phyloP scores from a whole-genome alignment of 37 sponge, comb jelly and placozoan species.

The Diacarnus erythraeanus region DNA sequence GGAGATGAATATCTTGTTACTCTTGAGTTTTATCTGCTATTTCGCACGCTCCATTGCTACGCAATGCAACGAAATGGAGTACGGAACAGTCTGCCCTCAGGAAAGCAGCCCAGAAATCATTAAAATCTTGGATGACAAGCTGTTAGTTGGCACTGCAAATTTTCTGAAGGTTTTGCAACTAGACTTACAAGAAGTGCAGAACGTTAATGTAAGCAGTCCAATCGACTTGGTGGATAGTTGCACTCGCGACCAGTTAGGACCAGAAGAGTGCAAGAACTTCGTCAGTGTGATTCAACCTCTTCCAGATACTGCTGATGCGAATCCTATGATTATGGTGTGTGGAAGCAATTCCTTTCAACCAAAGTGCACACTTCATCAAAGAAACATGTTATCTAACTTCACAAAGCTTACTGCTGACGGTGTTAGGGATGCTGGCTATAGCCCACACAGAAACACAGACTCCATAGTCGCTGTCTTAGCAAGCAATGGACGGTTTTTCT shows the following conservation, averaged over 20 bases:
- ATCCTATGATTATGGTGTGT: conserved; percentile 37
- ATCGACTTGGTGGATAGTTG: neutral
- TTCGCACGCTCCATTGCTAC: neutral
- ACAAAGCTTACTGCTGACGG: conserved; percentile 5
- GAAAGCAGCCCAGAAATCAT: neutral
- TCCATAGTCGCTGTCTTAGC: conserved; percentile 20
- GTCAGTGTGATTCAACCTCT: conserved; percentile 31
- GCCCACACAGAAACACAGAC: conserved; percentile 23
- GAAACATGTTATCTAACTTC: conserved; percentile 4
- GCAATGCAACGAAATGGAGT: conserved; percentile 6
- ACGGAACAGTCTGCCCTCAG: conserved; percentile 13
- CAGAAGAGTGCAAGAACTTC: conserved; percentile 26
- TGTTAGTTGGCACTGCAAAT: conserved; percentile 35
- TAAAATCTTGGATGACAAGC: neutral
- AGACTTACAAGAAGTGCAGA: conserved; percentile 1
- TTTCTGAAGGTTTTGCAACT: neutral
- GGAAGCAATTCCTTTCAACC: conserved; percentile 58
- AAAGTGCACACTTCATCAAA: conserved; percentile 39
- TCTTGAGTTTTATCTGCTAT: neutral
- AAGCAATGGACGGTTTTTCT: conserved; percentile 39
- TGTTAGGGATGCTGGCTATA: conserved; percentile 30
- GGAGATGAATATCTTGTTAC: too few relatives aligned
- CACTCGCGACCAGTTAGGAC: neutral
- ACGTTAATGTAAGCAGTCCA: neutral
- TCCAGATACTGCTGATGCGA: neutral